These are phyloP conservation scores for Brachionus calyciflorus DNA, from an alignment of 1,140 invertebrate genomes.

Conservation along the genomic window DNA sequence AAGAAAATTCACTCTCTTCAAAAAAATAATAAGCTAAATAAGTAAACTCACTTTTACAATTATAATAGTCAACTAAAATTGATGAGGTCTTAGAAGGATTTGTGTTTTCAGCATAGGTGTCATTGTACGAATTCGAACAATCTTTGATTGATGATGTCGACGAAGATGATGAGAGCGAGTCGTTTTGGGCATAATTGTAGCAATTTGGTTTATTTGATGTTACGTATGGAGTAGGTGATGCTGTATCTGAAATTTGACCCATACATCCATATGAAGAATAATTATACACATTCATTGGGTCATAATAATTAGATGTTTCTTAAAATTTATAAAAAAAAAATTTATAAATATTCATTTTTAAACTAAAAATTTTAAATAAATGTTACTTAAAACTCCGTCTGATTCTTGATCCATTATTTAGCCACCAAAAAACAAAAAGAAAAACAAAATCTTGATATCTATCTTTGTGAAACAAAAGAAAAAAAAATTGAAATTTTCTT, in stretches of 20 bases:
- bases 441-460: too few species aligned
- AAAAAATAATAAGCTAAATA: not conserved
- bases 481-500: too few species aligned
- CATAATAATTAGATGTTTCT: not conserved
- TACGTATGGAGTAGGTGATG: not conserved
- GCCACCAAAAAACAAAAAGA: not conserved
- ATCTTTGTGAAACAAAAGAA: too few species aligned
- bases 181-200: not conserved
- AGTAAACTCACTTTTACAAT: constrained; percentile 27
- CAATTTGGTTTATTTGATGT: not conserved
- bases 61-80: constrained; percentile 29
- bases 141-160: not conserved
- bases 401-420: constrained; percentile 25
- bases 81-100: not conserved
- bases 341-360: not conserved
- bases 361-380: not conserved
- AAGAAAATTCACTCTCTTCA: too few species aligned
- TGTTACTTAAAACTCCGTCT: constrained; percentile 36
- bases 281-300: not conserved
- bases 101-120: not conserved
- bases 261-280: not conserved
- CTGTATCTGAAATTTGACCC: not conserved
- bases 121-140: not conserved
- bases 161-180: constrained; percentile 5
- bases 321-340: not conserved